Percentiles rank a stretch among this genome's conserved stretches.
These are phyloP conservation scores for Temnothorax curvispinosus DNA, from an alignment of 1,140 invertebrate species.

Conservation along the genomic window DNA sequence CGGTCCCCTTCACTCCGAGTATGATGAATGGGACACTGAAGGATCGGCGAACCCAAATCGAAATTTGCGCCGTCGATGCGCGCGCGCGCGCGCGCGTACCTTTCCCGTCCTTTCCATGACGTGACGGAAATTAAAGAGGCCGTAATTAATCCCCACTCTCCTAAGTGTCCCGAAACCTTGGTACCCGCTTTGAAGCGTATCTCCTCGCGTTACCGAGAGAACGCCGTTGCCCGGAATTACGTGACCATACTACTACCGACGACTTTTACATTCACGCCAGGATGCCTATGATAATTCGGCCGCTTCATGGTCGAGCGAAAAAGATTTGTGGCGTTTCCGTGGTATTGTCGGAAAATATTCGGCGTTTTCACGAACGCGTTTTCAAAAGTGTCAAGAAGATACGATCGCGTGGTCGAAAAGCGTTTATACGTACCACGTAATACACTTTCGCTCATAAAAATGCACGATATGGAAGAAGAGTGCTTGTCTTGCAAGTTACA, in stretches of 20 bases:
- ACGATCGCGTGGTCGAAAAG: background rate
- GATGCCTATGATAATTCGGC: slow-evolving; percentile 39
- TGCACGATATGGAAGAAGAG: background rate
- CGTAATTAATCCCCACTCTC: slow-evolving; percentile 46
- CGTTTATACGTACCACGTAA: background rate
- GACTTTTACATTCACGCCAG: slow-evolving; percentile 36
- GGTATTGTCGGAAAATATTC: slow-evolving; percentile 15
- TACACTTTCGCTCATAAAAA: slow-evolving; percentile 40
- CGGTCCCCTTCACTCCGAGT: background rate
- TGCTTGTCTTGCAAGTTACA: slow-evolving; percentile 1
- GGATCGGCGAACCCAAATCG: slow-evolving; percentile 53
- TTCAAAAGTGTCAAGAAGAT: slow-evolving; percentile 7
- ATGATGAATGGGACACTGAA: slow-evolving; percentile 56
- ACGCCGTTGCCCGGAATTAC: slow-evolving; percentile 41
- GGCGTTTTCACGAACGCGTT: background rate
- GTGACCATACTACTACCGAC: slow-evolving; percentile 50
- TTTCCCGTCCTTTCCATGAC: slow-evolving; percentile 26
- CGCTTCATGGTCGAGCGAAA: slow-evolving; percentile 35
- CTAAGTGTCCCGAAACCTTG: slow-evolving; percentile 35
- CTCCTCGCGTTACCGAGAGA: slow-evolving; percentile 40
- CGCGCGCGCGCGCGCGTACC: background rate
- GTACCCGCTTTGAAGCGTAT: slow-evolving; percentile 51
- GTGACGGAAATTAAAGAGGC: slow-evolving; percentile 53
- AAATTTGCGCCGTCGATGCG: slow-evolving; percentile 30
- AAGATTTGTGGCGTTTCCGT: slow-evolving; percentile 28